phyloP scores from a whole-genome alignment of 2,797 vertebrate species.

The Mormyrops boulengeri region DNA sequence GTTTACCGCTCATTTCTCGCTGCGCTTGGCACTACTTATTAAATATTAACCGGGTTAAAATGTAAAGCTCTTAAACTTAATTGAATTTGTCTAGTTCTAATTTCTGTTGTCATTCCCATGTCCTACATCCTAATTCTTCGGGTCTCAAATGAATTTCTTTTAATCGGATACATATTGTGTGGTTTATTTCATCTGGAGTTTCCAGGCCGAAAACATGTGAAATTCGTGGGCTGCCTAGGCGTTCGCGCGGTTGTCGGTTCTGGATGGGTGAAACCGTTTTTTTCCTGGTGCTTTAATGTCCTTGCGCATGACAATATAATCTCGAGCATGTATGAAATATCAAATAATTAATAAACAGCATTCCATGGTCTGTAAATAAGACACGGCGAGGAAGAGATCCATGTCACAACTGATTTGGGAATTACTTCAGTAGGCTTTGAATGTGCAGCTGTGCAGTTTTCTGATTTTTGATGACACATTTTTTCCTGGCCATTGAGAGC shows the following conservation, averaged over 20 bases:
- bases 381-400: not conserved
- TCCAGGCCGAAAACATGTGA: not conserved
- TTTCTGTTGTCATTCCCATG: not conserved
- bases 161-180: slow-evolving; percentile 7
- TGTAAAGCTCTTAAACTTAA: slow-evolving; percentile 77
- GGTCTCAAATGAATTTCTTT: not conserved
- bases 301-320: not conserved
- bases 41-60: slow-evolving; percentile 86
- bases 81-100: slow-evolving; percentile 43
- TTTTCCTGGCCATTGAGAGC: not conserved
- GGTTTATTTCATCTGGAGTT: not conserved
- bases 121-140: not conserved
- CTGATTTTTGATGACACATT: slow-evolving; percentile 4
- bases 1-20: slow-evolving; percentile 64
- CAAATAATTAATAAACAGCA: not conserved
- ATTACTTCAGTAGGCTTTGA: not conserved
- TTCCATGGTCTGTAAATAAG: not conserved
- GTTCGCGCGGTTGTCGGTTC: not conserved
- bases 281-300: not conserved
- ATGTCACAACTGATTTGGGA: not conserved
- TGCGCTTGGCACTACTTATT: slow-evolving; percentile 68
- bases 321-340: not conserved
- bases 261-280: not conserved
- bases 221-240: not conserved
- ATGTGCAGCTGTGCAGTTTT: not conserved